These are phyloP conservation scores for Melanotaenia duboulayi DNA, from an alignment of 2,113 vertebrate genomes.

Conservation along the genomic window DNA sequence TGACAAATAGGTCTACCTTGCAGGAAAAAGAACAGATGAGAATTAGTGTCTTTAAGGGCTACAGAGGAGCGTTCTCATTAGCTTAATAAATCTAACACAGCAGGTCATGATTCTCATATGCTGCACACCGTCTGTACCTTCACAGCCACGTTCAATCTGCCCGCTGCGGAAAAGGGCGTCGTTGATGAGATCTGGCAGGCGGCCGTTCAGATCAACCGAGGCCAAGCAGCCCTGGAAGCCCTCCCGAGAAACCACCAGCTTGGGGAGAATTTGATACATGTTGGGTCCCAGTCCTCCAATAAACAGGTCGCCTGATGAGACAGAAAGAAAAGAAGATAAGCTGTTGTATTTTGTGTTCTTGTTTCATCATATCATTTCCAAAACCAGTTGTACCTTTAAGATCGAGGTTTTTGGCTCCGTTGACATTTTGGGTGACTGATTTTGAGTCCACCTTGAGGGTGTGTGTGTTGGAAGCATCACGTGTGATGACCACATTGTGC, in stretches of 20 bases:
- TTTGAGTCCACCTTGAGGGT: conserved; percentile 94
- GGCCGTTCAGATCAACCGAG: conserved; percentile 95
- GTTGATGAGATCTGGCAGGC: conserved; percentile 95
- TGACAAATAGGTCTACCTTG: conserved; percentile 40
- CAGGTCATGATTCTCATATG: conserved; percentile 25
- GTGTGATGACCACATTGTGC: conserved; percentile 96
- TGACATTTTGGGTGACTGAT: conserved; percentile 97
- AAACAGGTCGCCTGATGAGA: conserved; percentile 90
- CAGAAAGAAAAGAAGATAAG: not conserved
- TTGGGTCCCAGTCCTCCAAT: conserved; percentile 93
- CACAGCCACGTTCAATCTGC: conserved; percentile 96
- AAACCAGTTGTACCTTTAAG: conserved; percentile 88
- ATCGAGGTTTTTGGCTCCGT: conserved; percentile 97
- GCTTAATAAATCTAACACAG: conserved; percentile 55
- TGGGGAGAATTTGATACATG: conserved; percentile 97
- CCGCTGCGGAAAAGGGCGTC: conserved; percentile 94
- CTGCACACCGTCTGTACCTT: conserved; percentile 85
- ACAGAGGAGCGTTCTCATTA: conserved; percentile 46
- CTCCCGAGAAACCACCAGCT: conserved; percentile 95
- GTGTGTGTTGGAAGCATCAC: conserved; percentile 94
- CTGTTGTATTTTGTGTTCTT: too few species aligned
- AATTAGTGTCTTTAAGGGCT: conserved; percentile 46
- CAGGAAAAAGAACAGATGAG: conserved; percentile 20
- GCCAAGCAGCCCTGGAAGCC: conserved; percentile 97
- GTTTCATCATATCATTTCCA: not conserved